Evolutionary conservation across 2,888 invertebrate genomes (phyloP), one percentile per base, ranked within the genome.

Genomic region (Papilio demoleus): DNA sequence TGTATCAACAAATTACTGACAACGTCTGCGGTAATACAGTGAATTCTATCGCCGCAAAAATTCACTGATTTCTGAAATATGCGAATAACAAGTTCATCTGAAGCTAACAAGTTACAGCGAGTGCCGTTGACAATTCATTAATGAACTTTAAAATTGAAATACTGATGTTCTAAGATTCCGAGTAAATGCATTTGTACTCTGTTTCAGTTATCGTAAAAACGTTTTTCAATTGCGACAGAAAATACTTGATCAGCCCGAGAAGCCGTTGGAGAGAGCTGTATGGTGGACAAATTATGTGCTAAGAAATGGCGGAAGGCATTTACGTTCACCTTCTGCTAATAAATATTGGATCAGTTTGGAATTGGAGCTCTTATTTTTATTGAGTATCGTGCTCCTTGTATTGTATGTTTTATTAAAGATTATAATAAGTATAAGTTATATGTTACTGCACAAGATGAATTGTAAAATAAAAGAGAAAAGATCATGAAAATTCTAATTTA

Each of bases 271-370:
- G 24, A 63, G 73, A n/a, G 77, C 75, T 4, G 70, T 76, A 2
- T 77, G 76, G 78, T 78, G 77, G 77, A 76, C 72, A 6, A 76
- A 77, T 19, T 68, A 77, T n/a, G 66, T 76, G 2, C 61, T 78
- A 19, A 40, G 77, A 4, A 73, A 75, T 50, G 71, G 72, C 0
- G 70, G 72, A 0, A 19, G 42, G 8, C 75, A 78, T 58, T 67
- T 77, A 11, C 72, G 72, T 4, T 38, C 76, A 6, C 64, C 75
- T 0, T 70, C 71, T 8, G 70, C 72, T 6, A 50, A 65, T 22
- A 38, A 70, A 8, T 45, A 67, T 14, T 74, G 72, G 73, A 60
- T 40, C 9, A 31, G 17, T 56, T 72, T 73, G 24, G 73, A 73
- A 47, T 1, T 72, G 2, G 68, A 73, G 40, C 34, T 76, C 4